Base-by-base conservation (phyloP, 2,797 vertebrate genomes). In the Leucoraja ocellata region DNA sequence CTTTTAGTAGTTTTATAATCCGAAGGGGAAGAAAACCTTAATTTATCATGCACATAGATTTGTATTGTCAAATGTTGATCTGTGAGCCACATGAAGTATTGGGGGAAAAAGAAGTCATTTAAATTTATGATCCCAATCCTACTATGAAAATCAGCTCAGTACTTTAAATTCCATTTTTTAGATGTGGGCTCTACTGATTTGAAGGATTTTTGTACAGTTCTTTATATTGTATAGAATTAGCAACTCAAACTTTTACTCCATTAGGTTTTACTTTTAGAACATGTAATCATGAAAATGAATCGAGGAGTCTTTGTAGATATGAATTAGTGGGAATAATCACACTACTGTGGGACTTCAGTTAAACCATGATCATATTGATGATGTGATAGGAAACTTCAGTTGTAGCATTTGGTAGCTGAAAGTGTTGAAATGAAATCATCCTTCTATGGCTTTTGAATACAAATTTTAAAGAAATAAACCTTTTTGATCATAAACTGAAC, bases 141-240 rank as follows among this genome's bases (percentile, higher is more conserved):
- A 94, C 93, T 80, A 46, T 92, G 36, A 54, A 91, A 91, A 90
- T 32, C 13, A 76, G 23, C 90, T 74, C 71, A 54, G 39, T 94
- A 93, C 93, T 95, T 95, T 93, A 94, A 95, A 94, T 94, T 94
- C 93, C 95, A 94, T 95, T 95, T 63, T 95, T 95, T 95, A 95
- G 95, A 94, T 95, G 95, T 95, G 94, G 95, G 46, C 65, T 28
- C 90, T 92, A 74, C 71, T 58, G 71, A 95, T 93, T 96, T 96
- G 95, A 96, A 96, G 96, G 96, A 96, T 94, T 95, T 96, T 96
- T 96, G 96, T 96, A 96, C 95, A 96, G 94, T 58, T 88, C 95
- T 94, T n/a, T 91, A 74, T 71, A 95, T 96, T 95, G 94, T 95
- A 95, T 96, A 95, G 95, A 68, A 94, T 93, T 96, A 96, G 96